These are phyloP conservation scores for Orthochromis indermauri DNA, from an alignment of 2,113 vertebrate genomes.

Conservation along the genomic window DNA sequence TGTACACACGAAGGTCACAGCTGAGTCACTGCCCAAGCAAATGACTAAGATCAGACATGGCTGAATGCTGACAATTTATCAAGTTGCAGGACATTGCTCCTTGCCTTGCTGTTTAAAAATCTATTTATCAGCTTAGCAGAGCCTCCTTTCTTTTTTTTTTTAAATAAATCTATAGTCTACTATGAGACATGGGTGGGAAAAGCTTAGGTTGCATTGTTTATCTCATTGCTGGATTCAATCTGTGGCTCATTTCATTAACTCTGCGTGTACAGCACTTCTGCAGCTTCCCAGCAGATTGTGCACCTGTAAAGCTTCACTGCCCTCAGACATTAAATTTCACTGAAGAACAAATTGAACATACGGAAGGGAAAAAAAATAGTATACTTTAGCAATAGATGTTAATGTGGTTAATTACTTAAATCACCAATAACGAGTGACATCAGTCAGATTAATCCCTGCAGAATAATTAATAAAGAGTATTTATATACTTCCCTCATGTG, in stretches of 20 bases:
- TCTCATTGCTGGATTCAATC: background rate
- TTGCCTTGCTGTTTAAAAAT: background rate
- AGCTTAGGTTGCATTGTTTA: background rate
- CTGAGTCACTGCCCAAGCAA: conserved; percentile 7
- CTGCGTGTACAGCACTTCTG: background rate
- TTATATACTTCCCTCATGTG: background rate
- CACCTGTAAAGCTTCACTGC: background rate
- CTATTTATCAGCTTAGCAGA: background rate
- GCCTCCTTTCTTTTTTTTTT: background rate
- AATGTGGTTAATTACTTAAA: background rate
- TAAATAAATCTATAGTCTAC: background rate
- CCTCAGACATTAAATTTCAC: background rate
- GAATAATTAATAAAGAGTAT: background rate
- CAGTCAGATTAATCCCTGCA: background rate
- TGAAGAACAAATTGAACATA: background rate
- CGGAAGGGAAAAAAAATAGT: background rate
- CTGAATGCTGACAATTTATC: background rate
- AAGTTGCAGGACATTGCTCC: background rate
- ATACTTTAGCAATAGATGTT: background rate
- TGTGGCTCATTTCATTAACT: conserved; percentile 5
- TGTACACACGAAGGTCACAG: conserved; percentile 21
- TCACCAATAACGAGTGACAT: background rate
- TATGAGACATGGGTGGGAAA: background rate
- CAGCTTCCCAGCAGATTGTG: conserved; percentile 3
- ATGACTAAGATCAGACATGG: conserved; percentile 3